phyloP scores from a whole-genome alignment of 2,113 vertebrate species.

The Melanerpes formicivorus region DNA sequence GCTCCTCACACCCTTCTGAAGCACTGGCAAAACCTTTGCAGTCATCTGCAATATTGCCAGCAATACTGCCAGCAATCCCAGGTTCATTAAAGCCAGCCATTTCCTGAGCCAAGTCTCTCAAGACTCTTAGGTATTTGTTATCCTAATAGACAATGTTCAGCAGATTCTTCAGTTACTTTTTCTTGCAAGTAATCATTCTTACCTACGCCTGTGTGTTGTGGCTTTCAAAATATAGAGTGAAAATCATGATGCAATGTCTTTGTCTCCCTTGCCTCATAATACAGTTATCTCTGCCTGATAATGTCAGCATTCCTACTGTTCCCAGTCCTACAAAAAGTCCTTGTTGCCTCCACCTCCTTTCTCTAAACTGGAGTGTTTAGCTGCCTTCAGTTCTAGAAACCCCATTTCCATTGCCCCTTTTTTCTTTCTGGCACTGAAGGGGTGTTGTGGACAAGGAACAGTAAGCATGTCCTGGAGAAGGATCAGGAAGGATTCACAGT shows the following conservation, averaged over 20 bases:
- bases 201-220: not conserved
- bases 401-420: not conserved
- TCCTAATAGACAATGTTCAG: conserved; percentile 16
- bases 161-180: not conserved
- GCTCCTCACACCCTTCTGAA: not conserved
- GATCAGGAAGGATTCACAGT: not conserved
- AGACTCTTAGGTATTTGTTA: not conserved
- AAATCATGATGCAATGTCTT: not conserved
- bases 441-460: not conserved
- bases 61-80: not conserved
- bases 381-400: not conserved
- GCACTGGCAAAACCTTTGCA: not conserved
- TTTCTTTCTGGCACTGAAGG: not conserved
- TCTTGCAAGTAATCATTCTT: conserved; percentile 25
- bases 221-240: not conserved
- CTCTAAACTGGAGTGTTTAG: not conserved
- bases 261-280: not conserved
- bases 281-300: not conserved
- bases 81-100: conserved; percentile 18
- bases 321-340: not conserved
- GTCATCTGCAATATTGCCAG: not conserved
- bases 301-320: not conserved
- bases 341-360: not conserved
- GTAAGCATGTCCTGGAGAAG: not conserved
- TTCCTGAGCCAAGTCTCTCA: not conserved